Percentiles rank a stretch among this genome's conserved stretches.
These are phyloP conservation scores for Orthosia gracilis DNA, from an alignment of 2,888 invertebrate species.

Conservation along the genomic window DNA sequence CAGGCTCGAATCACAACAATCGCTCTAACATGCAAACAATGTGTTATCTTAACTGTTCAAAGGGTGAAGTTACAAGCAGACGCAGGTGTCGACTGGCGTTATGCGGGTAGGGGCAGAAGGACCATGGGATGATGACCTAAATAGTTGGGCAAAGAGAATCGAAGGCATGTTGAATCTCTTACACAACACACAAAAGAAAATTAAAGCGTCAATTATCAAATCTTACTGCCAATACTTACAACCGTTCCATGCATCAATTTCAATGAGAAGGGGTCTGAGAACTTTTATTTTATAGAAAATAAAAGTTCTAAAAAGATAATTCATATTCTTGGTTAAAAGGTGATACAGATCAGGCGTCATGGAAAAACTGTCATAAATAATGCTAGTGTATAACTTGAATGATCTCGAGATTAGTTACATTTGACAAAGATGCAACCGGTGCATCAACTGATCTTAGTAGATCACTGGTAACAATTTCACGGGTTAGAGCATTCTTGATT, in stretches of 20 bases:
- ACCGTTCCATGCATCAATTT: background rate
- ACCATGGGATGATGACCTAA: background rate
- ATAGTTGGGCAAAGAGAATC: background rate
- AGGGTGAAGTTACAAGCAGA: conserved; percentile 51
- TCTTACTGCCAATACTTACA: background rate
- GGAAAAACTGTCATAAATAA: too few relatives aligned
- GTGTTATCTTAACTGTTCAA: conserved; percentile 60
- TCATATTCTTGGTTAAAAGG: too few relatives aligned
- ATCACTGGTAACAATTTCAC: too few relatives aligned
- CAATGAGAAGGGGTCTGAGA: too few relatives aligned
- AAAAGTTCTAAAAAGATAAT: too few relatives aligned
- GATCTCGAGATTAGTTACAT: too few relatives aligned
- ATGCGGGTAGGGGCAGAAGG: conserved; percentile 36
- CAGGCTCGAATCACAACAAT: conserved; percentile 57
- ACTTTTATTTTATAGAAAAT: too few relatives aligned
- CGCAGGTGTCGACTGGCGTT: conserved; percentile 53
- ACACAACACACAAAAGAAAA: background rate
- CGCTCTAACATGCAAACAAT: conserved; percentile 51
- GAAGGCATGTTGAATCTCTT: background rate
- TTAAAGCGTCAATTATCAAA: too few relatives aligned
- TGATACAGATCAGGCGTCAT: too few relatives aligned
- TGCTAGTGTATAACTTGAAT: too few relatives aligned
- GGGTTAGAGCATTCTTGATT: background rate
- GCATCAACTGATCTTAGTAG: background rate
- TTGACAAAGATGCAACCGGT: too few relatives aligned